Evolutionary conservation across 2,797 vertebrate genomes (phyloP), one percentile per base, ranked within the genome.

Genomic region (Urocyon cinereoargenteus): DNA sequence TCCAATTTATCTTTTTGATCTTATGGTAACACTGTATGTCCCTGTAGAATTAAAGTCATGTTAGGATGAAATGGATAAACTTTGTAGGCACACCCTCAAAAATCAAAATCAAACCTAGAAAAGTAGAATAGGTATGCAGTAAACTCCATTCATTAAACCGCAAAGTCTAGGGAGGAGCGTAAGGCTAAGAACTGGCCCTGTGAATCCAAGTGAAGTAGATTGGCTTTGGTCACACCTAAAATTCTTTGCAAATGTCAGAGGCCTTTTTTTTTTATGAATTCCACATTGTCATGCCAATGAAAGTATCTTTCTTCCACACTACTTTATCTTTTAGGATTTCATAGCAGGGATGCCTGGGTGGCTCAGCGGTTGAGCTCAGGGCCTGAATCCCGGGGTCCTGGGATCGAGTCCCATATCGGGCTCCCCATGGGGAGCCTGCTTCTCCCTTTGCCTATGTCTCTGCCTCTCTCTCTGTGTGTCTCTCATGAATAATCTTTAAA

Each of bases 181-280:
- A 64, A 85, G n/a, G 51, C 31, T n/a, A 45, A 24, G 72, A 91
- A 51, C 55, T 97, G 73, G 12, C 57, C 53, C 87, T 12, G 0
- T 82, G 81, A 92, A 28, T 92, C 70, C 49, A 72, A 61, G 55
- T 45, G 7, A 34, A 75, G 16, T 72, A 59, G 34, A 92, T 81
- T 72, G 53, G 49, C 31, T 86, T 70, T 77, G 49, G 55, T 72
- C 72, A 97, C 84, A 88, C 78, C 64, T 88, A 83, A 85, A 85
- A 36, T 66, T 93, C 36, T 87, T 70, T 72, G 87, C 91, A 95
- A 82, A 70, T 85, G 70, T 78, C 68, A 55, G 73, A 87, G 70
- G 62, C 51, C 53, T 94, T 94, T 88, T 94, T 94, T 88, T 95
- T 96, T 91, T 62, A n/a, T 49, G 83, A 94, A 53, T 94, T 94